Evolutionary conservation across 2,797 vertebrate genomes (phyloP).

Genomic region (Falco biarmicus): DNA sequence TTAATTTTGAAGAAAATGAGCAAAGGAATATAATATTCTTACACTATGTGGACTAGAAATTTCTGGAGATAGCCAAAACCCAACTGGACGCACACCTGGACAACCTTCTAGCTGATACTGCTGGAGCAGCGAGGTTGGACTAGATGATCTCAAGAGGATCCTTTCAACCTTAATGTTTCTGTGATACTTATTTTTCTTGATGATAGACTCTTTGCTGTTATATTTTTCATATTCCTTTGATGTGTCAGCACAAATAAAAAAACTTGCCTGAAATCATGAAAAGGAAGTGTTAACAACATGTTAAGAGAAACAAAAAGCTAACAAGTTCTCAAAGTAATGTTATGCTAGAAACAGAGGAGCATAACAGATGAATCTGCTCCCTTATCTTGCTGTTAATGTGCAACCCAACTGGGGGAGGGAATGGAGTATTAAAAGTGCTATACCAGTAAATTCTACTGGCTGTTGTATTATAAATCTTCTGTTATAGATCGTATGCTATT

Average conservation of each 20-base stretch:
- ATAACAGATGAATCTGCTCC: constrained; percentile 5
- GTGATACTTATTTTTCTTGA: not conserved
- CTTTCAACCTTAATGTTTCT: not conserved
- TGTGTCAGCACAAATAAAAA: not conserved
- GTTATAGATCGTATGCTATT: constrained; percentile 2
- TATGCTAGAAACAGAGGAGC: not conserved
- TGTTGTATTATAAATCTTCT: constrained; percentile 33
- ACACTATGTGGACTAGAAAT: not conserved
- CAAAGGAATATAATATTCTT: not conserved
- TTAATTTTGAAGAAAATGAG: not conserved
- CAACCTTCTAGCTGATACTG: not conserved
- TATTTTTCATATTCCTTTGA: not conserved
- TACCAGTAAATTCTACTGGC: constrained; percentile 29
- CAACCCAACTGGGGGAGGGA: not conserved
- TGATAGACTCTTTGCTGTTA: not conserved
- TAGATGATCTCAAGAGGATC: not conserved
- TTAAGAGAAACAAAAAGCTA: not conserved
- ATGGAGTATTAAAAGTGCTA: not conserved
- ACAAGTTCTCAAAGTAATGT: not conserved
- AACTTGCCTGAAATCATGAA: not conserved
- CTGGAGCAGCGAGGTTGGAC: not conserved
- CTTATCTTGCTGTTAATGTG: constrained; percentile 2
- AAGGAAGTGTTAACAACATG: not conserved
- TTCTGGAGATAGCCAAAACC: not conserved
- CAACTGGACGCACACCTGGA: not conserved